These are phyloP conservation scores for Temnopleurus reevesii DNA, from an alignment of 53 echinoderm and acorn worm genomes.

Conservation along the genomic window DNA sequence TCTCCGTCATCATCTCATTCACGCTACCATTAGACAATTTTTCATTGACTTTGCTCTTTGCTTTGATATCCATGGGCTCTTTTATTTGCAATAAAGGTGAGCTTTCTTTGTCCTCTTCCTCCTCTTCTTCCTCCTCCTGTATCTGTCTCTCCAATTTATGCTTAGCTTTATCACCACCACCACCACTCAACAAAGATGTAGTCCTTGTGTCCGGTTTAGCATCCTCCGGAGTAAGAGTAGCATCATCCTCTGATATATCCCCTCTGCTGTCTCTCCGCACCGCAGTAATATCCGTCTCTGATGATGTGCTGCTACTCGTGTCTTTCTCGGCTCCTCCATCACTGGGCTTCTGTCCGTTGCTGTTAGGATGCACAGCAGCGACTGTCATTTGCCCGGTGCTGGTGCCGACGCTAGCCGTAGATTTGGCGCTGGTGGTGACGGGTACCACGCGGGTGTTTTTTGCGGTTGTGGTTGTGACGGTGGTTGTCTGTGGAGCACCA, in stretches of 20 bases:
- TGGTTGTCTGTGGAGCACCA: background rate
- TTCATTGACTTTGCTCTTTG: conserved; percentile 38
- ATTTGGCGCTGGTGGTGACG: conserved; percentile 15
- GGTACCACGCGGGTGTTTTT: conserved; percentile 35
- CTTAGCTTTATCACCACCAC: conserved; percentile 48
- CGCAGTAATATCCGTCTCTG: conserved; percentile 69
- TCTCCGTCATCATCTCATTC: conserved; percentile 58
- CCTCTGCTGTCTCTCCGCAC: conserved; percentile 54
- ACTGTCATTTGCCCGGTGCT: conserved; percentile 44
- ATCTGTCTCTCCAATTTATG: conserved; percentile 42
- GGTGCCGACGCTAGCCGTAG: conserved; percentile 29
- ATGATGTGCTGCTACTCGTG: conserved; percentile 42
- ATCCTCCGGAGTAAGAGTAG: conserved; percentile 15
- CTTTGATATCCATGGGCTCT: conserved; percentile 45
- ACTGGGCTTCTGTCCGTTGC: conserved; percentile 40
- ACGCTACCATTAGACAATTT: conserved; percentile 52
- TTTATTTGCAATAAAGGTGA: conserved; percentile 52
- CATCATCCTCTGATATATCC: conserved; percentile 43
- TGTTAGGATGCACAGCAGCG: conserved; percentile 40
- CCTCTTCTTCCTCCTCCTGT: conserved; percentile 67
- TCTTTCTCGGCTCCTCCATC: conserved; percentile 35
- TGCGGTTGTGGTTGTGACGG: background rate
- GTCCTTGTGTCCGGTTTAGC: conserved; percentile 37
- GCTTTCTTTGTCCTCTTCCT: conserved; percentile 56
- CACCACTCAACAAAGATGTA: conserved; percentile 3